Percentiles rank a stretch among this genome's conserved stretches.
Conservation (phyloP, 2,113 vertebrate species). For the Calonectris borealis region DNA sequence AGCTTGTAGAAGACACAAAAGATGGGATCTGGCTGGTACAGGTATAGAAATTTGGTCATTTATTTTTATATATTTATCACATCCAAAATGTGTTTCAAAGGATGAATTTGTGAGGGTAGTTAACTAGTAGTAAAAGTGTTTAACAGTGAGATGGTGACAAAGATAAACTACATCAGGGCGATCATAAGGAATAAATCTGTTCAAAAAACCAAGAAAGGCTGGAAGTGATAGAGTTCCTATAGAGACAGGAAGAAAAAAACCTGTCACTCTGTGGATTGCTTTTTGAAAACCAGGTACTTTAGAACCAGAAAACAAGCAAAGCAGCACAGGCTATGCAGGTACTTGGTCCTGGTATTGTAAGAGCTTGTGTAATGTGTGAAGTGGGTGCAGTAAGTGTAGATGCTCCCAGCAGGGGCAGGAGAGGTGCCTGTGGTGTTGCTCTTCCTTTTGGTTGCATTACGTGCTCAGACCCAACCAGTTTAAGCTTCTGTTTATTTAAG, state of each 20-base stretch:
- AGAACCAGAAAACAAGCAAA: not conserved
- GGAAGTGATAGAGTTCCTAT: not conserved
- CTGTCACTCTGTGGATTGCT: not conserved
- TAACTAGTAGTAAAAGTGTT: not conserved
- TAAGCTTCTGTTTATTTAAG: not conserved
- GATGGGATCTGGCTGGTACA: constrained; percentile 99
- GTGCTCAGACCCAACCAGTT: not conserved
- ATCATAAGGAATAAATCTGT: not conserved
- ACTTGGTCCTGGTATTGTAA: not conserved
- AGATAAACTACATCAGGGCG: not conserved
- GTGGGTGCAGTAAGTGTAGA: not conserved
- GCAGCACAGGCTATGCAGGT: not conserved
- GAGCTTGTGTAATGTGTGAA: not conserved
- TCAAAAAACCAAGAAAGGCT: not conserved
- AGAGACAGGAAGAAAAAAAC: not conserved
- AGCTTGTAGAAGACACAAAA: constrained; percentile 97
- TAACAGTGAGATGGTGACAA: not conserved
- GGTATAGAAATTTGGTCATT: constrained; percentile 69
- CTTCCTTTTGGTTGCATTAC: not conserved
- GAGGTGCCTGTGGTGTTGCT: not conserved
- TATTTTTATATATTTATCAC: not conserved
- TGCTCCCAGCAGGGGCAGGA: not conserved
- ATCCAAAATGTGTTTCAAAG: not conserved
- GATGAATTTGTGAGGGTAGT: not conserved
- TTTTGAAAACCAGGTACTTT: not conserved